Percentiles rank a stretch among this genome's conserved stretches.
Evolutionary conservation across 2,797 vertebrate species (phyloP).

Genomic region (Carduelis carduelis): DNA sequence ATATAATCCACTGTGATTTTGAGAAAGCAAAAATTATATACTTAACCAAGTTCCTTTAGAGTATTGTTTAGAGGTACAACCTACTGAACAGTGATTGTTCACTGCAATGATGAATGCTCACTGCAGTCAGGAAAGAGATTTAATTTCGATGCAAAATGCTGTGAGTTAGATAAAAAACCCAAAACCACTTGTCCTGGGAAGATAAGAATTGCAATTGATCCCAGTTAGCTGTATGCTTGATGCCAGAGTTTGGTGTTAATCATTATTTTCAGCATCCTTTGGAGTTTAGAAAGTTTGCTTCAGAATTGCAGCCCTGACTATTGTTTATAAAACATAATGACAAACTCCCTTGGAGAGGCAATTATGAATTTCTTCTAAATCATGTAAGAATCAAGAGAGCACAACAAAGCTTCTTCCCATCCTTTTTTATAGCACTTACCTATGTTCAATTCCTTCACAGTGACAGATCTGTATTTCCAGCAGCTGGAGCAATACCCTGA

Average conservation of each 20-base stretch:
- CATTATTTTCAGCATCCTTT: neutral
- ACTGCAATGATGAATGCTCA: neutral
- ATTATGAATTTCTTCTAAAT: neutral
- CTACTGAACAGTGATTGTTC: neutral
- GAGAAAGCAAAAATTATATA: neutral
- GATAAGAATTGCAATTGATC: neutral
- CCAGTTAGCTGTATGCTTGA: rapidly evolving
- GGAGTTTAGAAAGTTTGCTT: neutral
- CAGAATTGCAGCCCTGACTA: neutral
- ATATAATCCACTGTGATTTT: neutral
- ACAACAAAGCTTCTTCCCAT: neutral
- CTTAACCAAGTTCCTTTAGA: neutral
- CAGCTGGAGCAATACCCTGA: neutral
- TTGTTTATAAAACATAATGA: neutral
- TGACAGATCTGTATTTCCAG: neutral
- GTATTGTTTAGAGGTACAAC: neutral
- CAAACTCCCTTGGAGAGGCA: neutral
- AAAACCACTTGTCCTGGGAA: neutral
- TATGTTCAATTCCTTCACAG: neutral
- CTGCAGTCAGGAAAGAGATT: neutral
- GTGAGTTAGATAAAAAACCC: neutral
- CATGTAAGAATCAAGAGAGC: neutral
- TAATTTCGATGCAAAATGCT: neutral
- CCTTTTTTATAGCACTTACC: neutral
- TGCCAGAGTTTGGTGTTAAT: neutral